A percentile compares a stretch with the other conserved stretches of the same genome.
Conservation (phyloP, 2,113 vertebrate species). For the Peucedramus taeniatus region DNA sequence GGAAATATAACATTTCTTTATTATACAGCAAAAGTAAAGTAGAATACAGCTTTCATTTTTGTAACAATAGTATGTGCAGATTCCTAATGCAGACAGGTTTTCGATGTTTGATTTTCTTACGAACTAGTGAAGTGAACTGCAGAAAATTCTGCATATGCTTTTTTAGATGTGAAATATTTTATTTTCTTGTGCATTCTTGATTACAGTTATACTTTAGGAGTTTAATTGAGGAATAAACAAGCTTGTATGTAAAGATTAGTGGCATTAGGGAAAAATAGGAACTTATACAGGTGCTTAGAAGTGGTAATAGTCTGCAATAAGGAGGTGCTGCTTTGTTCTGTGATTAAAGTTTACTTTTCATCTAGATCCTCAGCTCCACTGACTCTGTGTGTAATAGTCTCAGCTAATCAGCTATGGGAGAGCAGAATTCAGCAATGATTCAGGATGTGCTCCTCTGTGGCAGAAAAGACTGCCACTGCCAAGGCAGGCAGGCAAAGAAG, state of each 20-base stretch:
- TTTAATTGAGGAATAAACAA: fast-evolving
- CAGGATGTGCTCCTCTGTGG: background rate
- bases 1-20: background rate
- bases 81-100: background rate
- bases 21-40: background rate
- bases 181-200: background rate
- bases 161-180: background rate
- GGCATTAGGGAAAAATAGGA: background rate
- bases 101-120: background rate
- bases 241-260: background rate
- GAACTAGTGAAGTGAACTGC: background rate
- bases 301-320: background rate
- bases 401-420: background rate
- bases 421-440: background rate
- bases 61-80: background rate
- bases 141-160: background rate
- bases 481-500: background rate
- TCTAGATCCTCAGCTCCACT: background rate
- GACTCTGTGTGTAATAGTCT: background rate
- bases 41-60: background rate
- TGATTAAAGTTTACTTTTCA: background rate
- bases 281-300: background rate
- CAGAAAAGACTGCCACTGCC: background rate
- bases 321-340: background rate
- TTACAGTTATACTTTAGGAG: background rate